Percentiles rank a stretch among this genome's conserved stretches.
Conservation (phyloP, 2,888 invertebrate species). For the Mythimna impura region DNA sequence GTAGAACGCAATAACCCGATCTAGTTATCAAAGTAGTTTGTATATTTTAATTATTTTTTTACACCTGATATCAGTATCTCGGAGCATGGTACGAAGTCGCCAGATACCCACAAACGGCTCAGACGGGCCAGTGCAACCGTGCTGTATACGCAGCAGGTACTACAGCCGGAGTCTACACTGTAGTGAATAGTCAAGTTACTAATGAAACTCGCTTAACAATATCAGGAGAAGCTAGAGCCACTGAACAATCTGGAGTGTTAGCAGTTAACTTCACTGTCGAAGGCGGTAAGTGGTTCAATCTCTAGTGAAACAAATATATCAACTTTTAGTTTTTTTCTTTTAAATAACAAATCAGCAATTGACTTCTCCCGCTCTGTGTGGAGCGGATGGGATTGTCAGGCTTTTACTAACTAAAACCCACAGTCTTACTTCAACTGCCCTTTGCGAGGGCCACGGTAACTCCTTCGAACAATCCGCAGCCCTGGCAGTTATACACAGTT, state of each 20-base stretch:
- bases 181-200: conserved; percentile 75
- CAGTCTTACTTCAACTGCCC: no score
- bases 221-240: conserved; percentile 86
- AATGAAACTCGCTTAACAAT: conserved; percentile 86
- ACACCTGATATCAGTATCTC: conserved; percentile 70
- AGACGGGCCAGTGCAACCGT: conserved; percentile 91
- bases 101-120: conserved; percentile 91
- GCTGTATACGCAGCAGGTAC: conserved; percentile 84
- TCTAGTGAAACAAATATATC: neutral
- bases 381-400: neutral
- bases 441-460: neutral
- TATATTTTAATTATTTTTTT: no score
- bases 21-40: no score
- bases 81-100: conserved; percentile 92
- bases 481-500: neutral
- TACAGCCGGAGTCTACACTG: conserved; percentile 59
- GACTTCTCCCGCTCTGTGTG: neutral
- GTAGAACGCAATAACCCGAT: no score
- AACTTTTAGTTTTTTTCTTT: neutral
- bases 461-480: no score
- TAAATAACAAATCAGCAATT: neutral
- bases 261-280: conserved; percentile 88
- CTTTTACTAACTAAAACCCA: neutral
- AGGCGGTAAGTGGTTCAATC: conserved; percentile 80
- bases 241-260: conserved; percentile 87